Conservation (phyloP, 2,113 vertebrate species). For the Corythoichthys intestinalis region DNA sequence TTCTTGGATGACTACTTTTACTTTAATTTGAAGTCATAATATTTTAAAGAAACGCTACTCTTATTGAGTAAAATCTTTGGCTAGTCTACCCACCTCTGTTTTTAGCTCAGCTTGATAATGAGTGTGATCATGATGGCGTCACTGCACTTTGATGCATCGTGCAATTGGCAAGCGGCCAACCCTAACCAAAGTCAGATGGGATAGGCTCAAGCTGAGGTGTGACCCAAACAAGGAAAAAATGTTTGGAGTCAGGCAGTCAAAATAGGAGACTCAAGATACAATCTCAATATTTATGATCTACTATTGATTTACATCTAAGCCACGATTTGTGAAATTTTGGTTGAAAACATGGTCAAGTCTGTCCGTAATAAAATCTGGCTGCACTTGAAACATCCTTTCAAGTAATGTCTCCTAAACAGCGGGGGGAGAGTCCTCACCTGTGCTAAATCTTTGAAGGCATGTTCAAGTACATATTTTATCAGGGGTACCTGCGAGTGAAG, state of each 20-base stretch:
- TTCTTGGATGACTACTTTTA: too few species aligned
- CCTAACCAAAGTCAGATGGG: background rate
- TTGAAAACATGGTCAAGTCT: background rate
- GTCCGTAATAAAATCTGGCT: constrained; percentile 7
- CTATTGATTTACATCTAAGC: background rate
- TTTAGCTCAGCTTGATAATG: too few species aligned
- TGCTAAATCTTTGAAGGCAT: constrained; percentile 15
- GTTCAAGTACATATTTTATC: constrained; percentile 7
- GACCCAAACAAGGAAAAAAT: background rate
- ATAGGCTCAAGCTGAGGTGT: background rate
- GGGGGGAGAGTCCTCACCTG: background rate
- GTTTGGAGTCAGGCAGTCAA: background rate
- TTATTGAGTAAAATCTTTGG: too few species aligned
- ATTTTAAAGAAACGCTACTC: too few species aligned
- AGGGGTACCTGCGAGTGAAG: constrained; percentile 23
- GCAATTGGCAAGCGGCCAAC: too few species aligned
- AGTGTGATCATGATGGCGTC: too few species aligned
- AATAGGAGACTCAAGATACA: background rate
- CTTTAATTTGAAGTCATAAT: too few species aligned
- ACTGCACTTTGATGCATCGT: too few species aligned
- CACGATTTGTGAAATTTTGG: background rate
- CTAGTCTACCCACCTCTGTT: too few species aligned
- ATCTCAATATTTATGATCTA: background rate
- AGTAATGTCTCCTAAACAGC: constrained; percentile 4
- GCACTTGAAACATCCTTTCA: constrained; percentile 12